Evolutionary conservation across 2,797 vertebrate species (phyloP).

Genomic region (Manis javanica): DNA sequence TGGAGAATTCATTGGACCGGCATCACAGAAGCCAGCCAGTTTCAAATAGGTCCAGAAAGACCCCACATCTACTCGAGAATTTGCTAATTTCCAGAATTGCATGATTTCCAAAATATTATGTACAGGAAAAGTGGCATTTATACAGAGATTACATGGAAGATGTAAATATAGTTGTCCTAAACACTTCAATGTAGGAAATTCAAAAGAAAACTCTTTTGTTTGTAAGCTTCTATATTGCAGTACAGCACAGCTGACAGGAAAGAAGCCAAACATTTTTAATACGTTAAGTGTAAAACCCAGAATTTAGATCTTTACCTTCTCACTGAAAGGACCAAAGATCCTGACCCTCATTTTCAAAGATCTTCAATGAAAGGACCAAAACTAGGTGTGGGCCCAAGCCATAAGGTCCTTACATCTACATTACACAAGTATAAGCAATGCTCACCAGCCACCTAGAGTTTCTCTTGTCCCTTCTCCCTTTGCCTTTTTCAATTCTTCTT

Average conservation of each 20-base stretch:
- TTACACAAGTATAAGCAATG: neutral
- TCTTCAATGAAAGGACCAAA: neutral
- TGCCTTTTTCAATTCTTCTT: neutral
- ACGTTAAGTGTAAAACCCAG: neutral
- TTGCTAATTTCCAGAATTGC: neutral
- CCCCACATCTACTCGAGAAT: neutral
- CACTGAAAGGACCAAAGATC: neutral
- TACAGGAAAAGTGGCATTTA: slow-evolving; percentile 24
- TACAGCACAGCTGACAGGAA: neutral
- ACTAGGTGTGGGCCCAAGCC: neutral
- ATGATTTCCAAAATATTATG: slow-evolving; percentile 54
- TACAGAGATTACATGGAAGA: neutral
- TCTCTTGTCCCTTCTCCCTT: neutral
- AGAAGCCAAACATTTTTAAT: neutral
- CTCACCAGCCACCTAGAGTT: neutral
- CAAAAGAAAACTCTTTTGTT: neutral
- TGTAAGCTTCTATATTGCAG: slow-evolving; percentile 15
- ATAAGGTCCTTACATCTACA: neutral
- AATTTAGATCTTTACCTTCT: slow-evolving; percentile 57
- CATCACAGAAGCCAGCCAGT: neutral
- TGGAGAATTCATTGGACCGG: neutral
- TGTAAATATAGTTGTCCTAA: slow-evolving; percentile 7
- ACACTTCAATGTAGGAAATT: slow-evolving; percentile 32
- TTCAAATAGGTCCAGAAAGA: neutral
- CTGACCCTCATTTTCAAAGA: neutral